Conservation (phyloP, 2,797 vertebrate genomes). For the Hydrolagus colliei region DNA sequence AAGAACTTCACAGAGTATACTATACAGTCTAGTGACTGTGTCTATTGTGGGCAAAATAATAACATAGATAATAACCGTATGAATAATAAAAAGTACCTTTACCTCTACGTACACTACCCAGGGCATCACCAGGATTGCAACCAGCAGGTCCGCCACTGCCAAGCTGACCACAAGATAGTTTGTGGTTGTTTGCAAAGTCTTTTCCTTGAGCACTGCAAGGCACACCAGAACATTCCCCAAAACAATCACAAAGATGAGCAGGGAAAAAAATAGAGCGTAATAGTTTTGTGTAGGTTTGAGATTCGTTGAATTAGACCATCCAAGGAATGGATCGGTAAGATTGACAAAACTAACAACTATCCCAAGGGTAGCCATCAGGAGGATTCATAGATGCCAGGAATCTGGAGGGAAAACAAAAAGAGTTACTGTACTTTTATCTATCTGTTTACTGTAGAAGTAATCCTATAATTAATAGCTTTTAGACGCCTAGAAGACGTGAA, state of each 20-base stretch:
- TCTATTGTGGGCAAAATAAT: too few relatives aligned
- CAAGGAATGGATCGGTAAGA: slow-evolving; percentile 48
- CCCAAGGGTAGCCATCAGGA: slow-evolving; percentile 65
- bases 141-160: slow-evolving; percentile 81
- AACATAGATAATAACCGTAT: too few relatives aligned
- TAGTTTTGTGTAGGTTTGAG: slow-evolving; percentile 54
- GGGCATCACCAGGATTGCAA: slow-evolving; percentile 88
- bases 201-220: slow-evolving; percentile 77
- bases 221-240: slow-evolving; percentile 89
- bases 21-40: too few relatives aligned
- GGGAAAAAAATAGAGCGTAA: slow-evolving; percentile 76
- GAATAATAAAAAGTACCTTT: slow-evolving; percentile 37
- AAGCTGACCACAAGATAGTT: slow-evolving; percentile 91
- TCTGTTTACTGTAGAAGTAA: background rate
- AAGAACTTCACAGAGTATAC: too few relatives aligned
- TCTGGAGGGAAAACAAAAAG: background rate
- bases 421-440: background rate
- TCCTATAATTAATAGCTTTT: background rate
- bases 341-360: slow-evolving; percentile 61
- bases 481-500: too few relatives aligned
- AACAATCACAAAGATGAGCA: slow-evolving; percentile 79
- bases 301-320: slow-evolving; percentile 47
- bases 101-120: slow-evolving; percentile 92
- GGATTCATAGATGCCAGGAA: slow-evolving; percentile 27
- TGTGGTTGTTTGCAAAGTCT: slow-evolving; percentile 79